Evolutionary conservation across 2,888 invertebrate species (phyloP).

Genomic region (Actias luna): DNA sequence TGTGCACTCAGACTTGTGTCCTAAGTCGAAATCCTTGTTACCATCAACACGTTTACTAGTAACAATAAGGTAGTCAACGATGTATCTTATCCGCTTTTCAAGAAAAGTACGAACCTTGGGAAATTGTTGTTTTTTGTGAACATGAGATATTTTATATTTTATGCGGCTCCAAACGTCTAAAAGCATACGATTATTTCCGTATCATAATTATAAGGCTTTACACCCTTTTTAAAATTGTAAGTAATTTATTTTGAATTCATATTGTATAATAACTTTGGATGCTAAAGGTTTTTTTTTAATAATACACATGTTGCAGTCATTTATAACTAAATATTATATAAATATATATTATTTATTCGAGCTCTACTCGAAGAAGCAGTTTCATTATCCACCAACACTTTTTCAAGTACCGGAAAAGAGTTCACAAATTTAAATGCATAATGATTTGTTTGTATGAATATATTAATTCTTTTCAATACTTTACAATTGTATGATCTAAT

Average conservation of each 20-base stretch:
- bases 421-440: too few species aligned
- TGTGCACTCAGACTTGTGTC: conserved; percentile 58
- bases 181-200: background rate
- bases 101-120: background rate
- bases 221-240: background rate
- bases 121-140: background rate
- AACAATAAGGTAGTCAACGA: conserved; percentile 47
- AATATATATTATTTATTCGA: too few species aligned
- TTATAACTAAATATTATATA: too few species aligned
- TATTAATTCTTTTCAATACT: background rate
- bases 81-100: conserved; percentile 32
- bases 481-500: background rate
- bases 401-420: too few species aligned
- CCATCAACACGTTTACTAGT: conserved; percentile 48
- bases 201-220: background rate
- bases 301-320: too few species aligned
- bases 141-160: background rate
- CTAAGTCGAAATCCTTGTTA: conserved; percentile 74
- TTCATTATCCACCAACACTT: too few species aligned
- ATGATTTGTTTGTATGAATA: background rate
- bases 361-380: too few species aligned
- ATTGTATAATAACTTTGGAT: too few species aligned
- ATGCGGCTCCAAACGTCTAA: background rate
- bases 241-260: background rate
- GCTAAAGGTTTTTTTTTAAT: too few species aligned